These are phyloP conservation scores for Cephalophus harveyi DNA, from an alignment of 2,113 vertebrate species.

Conservation along the genomic window DNA sequence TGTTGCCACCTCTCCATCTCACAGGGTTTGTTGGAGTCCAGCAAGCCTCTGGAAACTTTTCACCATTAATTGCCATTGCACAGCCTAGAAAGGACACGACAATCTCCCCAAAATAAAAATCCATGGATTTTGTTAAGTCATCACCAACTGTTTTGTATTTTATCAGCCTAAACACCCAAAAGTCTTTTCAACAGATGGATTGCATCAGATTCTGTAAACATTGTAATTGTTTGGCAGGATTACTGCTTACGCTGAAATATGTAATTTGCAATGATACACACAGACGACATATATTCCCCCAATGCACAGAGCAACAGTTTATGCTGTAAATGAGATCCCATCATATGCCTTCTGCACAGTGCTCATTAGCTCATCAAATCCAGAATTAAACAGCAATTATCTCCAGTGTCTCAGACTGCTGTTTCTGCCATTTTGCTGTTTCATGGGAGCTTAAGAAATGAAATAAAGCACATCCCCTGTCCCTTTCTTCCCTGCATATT, in stretches of 20 bases:
- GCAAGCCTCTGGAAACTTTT: not conserved
- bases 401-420: slow-evolving; percentile 65
- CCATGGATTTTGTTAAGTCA: slow-evolving; percentile 71
- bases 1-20: not conserved
- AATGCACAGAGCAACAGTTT: slow-evolving; percentile 32
- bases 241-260: slow-evolving; percentile 75
- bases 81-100: not conserved
- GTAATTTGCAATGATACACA: slow-evolving; percentile 70
- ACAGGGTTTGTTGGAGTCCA: not conserved
- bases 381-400: slow-evolving; percentile 59
- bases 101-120: not conserved
- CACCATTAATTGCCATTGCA: not conserved
- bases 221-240: slow-evolving; percentile 81
- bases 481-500: not conserved
- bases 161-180: slow-evolving; percentile 79
- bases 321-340: slow-evolving; percentile 1
- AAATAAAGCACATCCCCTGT: not conserved
- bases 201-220: slow-evolving; percentile 82
- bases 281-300: slow-evolving; percentile 55
- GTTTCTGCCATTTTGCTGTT: slow-evolving; percentile 36
- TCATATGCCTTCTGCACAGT: slow-evolving; percentile 40
- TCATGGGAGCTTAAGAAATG: slow-evolving; percentile 31
- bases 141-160: slow-evolving; percentile 79
- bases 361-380: slow-evolving; percentile 30
- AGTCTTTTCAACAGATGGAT: slow-evolving; percentile 82